phyloP scores from a whole-genome alignment of 1,140 invertebrate species.

The Habropoda laboriosa region DNA sequence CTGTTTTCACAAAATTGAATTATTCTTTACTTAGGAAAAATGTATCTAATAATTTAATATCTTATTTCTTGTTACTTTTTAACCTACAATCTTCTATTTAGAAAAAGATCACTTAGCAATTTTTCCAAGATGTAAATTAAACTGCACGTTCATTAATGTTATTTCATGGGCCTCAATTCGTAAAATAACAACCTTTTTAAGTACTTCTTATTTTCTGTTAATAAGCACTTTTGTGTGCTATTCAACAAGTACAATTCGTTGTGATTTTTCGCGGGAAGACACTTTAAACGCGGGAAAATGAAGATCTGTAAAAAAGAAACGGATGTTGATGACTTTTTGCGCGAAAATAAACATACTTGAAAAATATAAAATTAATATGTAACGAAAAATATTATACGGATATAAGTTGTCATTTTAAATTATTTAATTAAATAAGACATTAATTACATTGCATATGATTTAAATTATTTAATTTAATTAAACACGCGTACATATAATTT shows the following conservation, averaged over 20 bases:
- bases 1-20: neutral
- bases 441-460: neutral
- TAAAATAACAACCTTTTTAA: neutral
- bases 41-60: neutral
- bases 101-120: neutral
- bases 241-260: neutral
- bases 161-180: neutral
- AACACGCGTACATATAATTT: neutral
- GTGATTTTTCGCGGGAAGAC: constrained; percentile 61
- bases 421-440: neutral
- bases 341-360: neutral
- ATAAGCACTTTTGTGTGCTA: neutral
- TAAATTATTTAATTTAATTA: neutral
- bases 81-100: neutral
- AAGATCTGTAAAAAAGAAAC: constrained; percentile 19
- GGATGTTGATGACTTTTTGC: neutral
- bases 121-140: neutral
- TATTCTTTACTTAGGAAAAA: neutral
- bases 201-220: neutral
- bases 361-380: neutral
- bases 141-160: neutral
- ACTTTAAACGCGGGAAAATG: constrained; percentile 69
- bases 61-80: neutral
- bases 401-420: neutral
- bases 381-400: neutral